Base-by-base conservation (phyloP, 2,113 vertebrate genomes). In the Myotis yumanensis region DNA sequence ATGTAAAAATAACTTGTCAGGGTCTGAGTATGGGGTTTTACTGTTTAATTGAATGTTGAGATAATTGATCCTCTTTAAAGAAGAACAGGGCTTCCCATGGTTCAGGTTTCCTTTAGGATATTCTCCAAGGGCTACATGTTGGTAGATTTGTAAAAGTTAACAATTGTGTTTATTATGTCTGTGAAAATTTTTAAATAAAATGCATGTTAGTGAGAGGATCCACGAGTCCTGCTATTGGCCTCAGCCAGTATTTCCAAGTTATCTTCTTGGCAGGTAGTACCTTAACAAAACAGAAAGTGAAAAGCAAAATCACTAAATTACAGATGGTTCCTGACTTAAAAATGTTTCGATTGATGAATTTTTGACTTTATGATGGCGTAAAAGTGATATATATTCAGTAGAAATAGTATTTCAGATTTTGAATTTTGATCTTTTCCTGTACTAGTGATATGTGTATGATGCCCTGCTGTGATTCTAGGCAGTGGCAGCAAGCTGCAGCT, bases 131-230 rank as follows among this genome's bases (percentile, higher is more conserved):
- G 48, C 6, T 48, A 80, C 11, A 1, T 62, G 35, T 35, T 79
- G 76, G 48, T 86, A 75, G 40, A 46, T 89, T 5, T 86, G n/a
- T 91, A 90, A 83, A 92, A 87, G 40, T 86, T 57, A 86, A 66
- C 14, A 62, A 51, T 68, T 90, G 35, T 88, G 3, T 64, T 73
- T 52, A 20, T 81, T 71, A 25, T 90, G 90, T 62, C 81, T 64
- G 5, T 80, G 28, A 66, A 40, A 17, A 43, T 37, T 57, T 46
- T 46, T 35, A 5, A 62, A 68, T 62, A 40, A 16, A 93, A 37
- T 81, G 2, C n/a, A 76, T 52, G 11, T 77, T 30, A 75, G 0
- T 76, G n/a, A 81, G 23, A 80, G 7, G 52, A 69, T 76, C 12
- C 20, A 9, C 20, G 28, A 88, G 25, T 66, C 18, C 30, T 82